Base-by-base conservation (phyloP, 2,113 vertebrate genomes). In the Chitala chitala region DNA sequence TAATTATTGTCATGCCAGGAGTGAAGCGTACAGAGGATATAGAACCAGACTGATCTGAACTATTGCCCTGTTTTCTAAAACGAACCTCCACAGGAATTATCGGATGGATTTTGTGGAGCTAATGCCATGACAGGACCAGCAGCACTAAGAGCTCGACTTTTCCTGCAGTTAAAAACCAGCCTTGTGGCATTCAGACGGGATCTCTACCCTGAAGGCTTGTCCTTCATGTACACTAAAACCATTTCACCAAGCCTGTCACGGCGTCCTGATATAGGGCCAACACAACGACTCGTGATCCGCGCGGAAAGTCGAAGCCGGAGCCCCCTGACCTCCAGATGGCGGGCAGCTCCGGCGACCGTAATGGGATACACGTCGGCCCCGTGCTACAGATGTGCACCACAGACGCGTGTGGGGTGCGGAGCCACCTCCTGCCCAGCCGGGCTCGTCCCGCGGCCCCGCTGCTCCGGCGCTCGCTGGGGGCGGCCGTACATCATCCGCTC, bases 191-290 rank as follows among this genome's bases (percentile, higher is more conserved):
- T 58, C 80, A 73, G 83, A 68, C 64, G 75, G 73, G 77, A 79
- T 81, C 17, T 76, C 83, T 78, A 80, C 81, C 82, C 80, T 71
- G 56, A 74, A 80, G 78, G 80, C 78, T 75, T 75, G 73, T 71
- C 76, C 5, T 75, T 82, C 82, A 77, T 66, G 78, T 81, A 89
- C 86, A 87, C 86, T 83, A 87, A 89, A 88, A 83, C 80, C 73
- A 76, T 82, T 85, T 76, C 59, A 77, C 80, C 58, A 31, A 59
- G 79, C 76, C 80, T 86, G 86, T 89, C 87, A 82, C 20, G 72
- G 75, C 53, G 7, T n/a, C 40, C 75, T 83, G 83, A 85, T 85
- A 80, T 82, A 86, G 78, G 75, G 75, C 63, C 76, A 75, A 75
- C 50, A 79, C 84, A 82, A 87, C n/a, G 83, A 86, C 78, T 80